A percentile compares a stretch with the other conserved stretches of the same genome.
Conservation (phyloP, 2,797 vertebrate genomes). For the Enteromius paludinosus region DNA sequence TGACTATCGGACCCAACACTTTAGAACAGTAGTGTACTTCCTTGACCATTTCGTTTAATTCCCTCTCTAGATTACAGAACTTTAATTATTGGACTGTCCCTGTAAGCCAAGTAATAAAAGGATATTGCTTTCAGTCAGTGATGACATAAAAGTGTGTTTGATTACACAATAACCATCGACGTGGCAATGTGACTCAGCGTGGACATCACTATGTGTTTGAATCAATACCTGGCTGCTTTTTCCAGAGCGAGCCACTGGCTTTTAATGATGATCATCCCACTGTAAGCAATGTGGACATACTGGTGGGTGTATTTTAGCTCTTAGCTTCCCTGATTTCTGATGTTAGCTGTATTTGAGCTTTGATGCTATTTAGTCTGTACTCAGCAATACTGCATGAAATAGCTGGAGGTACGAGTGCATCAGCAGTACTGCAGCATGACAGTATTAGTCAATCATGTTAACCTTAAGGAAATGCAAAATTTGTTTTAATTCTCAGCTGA, state of each 20-base stretch:
- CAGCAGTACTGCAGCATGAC: slow-evolving; percentile 18
- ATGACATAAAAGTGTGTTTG: slow-evolving; percentile 25
- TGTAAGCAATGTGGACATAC: background rate
- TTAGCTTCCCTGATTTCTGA: background rate
- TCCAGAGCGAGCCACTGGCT: background rate
- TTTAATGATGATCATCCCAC: background rate
- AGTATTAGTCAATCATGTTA: slow-evolving; percentile 1
- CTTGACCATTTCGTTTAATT: background rate
- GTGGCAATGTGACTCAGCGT: background rate
- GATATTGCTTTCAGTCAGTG: background rate
- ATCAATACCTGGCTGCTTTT: slow-evolving; percentile 15
- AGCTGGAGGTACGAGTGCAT: background rate
- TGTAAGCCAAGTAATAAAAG: slow-evolving; percentile 24
- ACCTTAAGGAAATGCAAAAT: slow-evolving; percentile 9
- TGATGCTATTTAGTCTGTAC: background rate
- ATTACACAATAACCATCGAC: slow-evolving; percentile 20
- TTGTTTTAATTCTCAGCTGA: background rate
- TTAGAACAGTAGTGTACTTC: background rate
- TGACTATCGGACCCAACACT: background rate
- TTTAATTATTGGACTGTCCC: background rate
- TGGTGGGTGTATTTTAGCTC: slow-evolving; percentile 1
- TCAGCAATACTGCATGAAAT: background rate
- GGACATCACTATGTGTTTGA: slow-evolving; percentile 5
- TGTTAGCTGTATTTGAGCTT: slow-evolving; percentile 8
- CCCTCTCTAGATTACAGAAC: background rate